Percentiles rank a stretch among this genome's conserved stretches.
These are phyloP conservation scores for Myiotriccus ornatus DNA, from an alignment of 2,797 vertebrate genomes.

Conservation along the genomic window DNA sequence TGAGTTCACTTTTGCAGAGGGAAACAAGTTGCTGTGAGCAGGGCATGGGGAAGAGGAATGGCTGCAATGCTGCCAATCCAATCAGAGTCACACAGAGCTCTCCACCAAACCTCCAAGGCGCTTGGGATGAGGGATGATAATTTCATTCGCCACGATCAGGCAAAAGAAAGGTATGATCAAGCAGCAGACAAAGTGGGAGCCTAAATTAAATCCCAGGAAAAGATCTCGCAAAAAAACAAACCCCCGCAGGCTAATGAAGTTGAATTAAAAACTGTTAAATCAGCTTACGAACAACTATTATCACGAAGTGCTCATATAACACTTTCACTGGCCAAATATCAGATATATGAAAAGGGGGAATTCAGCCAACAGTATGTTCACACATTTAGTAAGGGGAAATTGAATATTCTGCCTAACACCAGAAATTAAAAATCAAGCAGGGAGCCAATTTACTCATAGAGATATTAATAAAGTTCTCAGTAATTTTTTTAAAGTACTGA, in stretches of 20 bases:
- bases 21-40: conserved; percentile 41
- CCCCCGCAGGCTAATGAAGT: conserved; percentile 64
- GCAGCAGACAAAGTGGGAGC: conserved; percentile 10
- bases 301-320: conserved; percentile 37
- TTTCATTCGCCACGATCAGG: neutral
- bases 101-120: neutral
- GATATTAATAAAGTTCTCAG: conserved; percentile 58
- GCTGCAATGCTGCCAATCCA: conserved; percentile 28
- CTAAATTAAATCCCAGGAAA: conserved; percentile 56
- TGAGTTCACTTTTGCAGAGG: conserved; percentile 28
- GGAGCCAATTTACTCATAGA: conserved; percentile 45
- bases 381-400: conserved; percentile 42
- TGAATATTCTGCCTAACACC: conserved; percentile 47
- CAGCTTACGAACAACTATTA: conserved; percentile 60
- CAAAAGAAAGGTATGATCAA: conserved; percentile 27
- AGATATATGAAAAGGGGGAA: conserved; percentile 37
- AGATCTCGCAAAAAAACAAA: conserved; percentile 30
- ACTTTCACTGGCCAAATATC: conserved; percentile 50
- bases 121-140: neutral
- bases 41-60: conserved; percentile 50
- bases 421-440: conserved; percentile 69
- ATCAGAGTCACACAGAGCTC: conserved; percentile 11
- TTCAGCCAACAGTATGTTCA: conserved; percentile 43
- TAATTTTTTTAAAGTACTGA: conserved; percentile 38
- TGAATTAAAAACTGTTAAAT: conserved; percentile 72